Percentiles rank a stretch among this genome's conserved stretches.
phyloP scores from a whole-genome alignment of 2,888 invertebrate species.

The Bombylius major region DNA sequence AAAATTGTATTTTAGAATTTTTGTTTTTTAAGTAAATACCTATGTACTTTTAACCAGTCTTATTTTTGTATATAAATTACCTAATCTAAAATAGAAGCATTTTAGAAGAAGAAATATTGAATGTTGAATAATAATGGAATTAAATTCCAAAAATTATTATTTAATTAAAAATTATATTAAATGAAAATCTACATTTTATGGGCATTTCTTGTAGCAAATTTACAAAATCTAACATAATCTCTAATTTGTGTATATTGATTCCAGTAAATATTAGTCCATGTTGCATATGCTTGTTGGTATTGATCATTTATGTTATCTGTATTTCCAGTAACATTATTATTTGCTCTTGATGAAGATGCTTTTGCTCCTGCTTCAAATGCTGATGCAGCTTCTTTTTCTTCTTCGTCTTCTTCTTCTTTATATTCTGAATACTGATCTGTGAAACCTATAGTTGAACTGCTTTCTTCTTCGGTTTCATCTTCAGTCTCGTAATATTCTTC shows the following conservation, averaged over 20 bases:
- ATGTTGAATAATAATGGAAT: too few relatives aligned
- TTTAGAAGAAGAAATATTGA: too few relatives aligned
- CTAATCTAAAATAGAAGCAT: too few relatives aligned
- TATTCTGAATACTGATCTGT: background rate
- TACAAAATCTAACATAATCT: constrained; percentile 20
- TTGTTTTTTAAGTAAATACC: too few relatives aligned
- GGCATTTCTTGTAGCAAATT: constrained; percentile 12
- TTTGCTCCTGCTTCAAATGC: too few relatives aligned
- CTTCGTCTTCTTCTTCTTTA: background rate
- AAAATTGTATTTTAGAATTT: too few relatives aligned
- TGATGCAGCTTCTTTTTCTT: background rate
- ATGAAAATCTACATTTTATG: background rate
- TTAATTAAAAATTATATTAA: too few relatives aligned
- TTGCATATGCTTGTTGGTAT: constrained; percentile 18
- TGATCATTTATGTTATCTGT: background rate
- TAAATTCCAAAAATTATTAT: too few relatives aligned
- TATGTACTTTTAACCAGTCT: too few relatives aligned
- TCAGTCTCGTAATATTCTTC: constrained; percentile 2
- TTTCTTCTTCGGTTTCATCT: constrained; percentile 5
- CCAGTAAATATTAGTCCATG: constrained; percentile 24
- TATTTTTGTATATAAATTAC: too few relatives aligned
- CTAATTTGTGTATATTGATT: constrained; percentile 22
- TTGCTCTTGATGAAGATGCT: too few relatives aligned
- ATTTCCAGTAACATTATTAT: background rate
- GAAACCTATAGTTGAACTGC: background rate